phyloP scores from a whole-genome alignment of 2,797 vertebrate species.

The Thaleichthys pacificus region DNA sequence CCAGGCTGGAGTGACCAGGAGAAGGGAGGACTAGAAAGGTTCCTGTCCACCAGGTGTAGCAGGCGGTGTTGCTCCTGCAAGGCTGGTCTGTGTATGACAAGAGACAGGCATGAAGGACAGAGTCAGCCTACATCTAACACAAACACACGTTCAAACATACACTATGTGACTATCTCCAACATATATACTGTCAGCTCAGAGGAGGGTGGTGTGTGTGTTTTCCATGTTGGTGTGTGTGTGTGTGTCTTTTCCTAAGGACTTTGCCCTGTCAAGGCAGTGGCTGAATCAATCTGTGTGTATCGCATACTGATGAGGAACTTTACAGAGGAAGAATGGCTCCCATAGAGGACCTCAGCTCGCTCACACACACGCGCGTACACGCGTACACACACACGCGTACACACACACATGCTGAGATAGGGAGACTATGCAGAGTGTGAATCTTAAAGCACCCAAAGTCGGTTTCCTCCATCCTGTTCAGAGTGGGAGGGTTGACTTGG shows the following conservation, averaged over 20 bases:
- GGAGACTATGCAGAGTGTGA: not conserved
- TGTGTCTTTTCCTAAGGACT: not conserved
- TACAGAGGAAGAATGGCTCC: constrained; percentile 12
- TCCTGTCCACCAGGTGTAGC: no score
- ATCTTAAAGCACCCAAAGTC: not conserved
- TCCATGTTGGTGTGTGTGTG: not conserved
- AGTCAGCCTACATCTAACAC: no score
- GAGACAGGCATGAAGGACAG: no score
- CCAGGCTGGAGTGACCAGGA: no score
- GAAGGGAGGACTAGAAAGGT: no score
- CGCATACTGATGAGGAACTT: constrained; percentile 3
- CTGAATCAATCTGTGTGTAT: not conserved
- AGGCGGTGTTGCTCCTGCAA: no score
- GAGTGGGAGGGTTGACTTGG: not conserved
- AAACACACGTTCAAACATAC: no score
- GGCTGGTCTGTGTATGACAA: no score
- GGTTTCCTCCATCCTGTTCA: not conserved
- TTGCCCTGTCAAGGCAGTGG: constrained; percentile 11
- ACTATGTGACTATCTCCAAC: no score
- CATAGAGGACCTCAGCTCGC: constrained; percentile 9
- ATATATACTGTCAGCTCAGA: no score
- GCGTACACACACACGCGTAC: not conserved
- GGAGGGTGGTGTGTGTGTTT: not conserved
- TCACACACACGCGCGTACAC: not conserved
- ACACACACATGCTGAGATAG: not conserved